Base-by-base conservation (phyloP, 1,140 invertebrate species). In the Trissolcus basalis region DNA sequence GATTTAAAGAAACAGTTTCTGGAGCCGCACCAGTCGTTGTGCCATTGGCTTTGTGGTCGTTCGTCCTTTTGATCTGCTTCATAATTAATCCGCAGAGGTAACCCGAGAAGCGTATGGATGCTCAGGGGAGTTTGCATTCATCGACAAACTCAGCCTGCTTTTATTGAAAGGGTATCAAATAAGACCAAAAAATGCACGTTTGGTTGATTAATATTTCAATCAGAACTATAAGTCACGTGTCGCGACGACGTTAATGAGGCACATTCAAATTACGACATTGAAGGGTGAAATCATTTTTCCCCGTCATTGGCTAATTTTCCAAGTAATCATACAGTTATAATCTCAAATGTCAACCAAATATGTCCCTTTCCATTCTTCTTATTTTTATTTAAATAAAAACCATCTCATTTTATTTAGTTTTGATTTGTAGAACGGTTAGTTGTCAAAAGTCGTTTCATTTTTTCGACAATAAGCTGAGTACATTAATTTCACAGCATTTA, bases 1-100 rank as follows among this genome's bases (percentile, higher is more conserved):
- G 16, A 43, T 55, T 27, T 15, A 48, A 68, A 69, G 54, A 47
- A 67, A 51, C 27, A 32, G 49, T 76, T 80, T 80, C 80, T 72
- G 60, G 77, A 80, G 76, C 75, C 51, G 72, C 58, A 74, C 73
- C 68, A 84, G 82, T 81, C 82, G 80, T 84, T 86, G 82, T 80
- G 81, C 83, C 81, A 82, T 69, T 49, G 80, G 85, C 85, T 87
- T 87, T 87, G 86, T 86, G 80, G 84, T 77, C 80, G 81, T 69
- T 79, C 83, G 82, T 85, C 86, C 86, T 87, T 87, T 86, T 87
- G 86, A 87, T 87, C 83, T 85, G 82, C 82, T 83, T 81, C 83
- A 86, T 87, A 87, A 87, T 87, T 87, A 87, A 87, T 87, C 85
- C 84, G 80, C 80, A 82, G 84, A 85, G 82, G 86, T 87, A 87